Base-by-base conservation (phyloP, 2,797 vertebrate genomes). In the Peromyscus eremicus region DNA sequence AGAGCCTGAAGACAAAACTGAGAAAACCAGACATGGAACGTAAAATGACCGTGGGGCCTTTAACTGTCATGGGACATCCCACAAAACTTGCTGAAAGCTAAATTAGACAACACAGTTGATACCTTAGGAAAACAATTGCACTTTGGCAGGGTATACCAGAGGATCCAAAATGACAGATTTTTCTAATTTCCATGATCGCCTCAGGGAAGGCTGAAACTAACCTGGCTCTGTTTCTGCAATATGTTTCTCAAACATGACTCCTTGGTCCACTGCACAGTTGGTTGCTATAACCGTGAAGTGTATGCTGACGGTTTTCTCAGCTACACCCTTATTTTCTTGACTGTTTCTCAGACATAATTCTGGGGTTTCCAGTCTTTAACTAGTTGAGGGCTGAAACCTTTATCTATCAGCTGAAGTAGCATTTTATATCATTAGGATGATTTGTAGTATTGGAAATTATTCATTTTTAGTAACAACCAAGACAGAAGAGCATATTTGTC, bases 231-330 rank as follows among this genome's bases (percentile, higher is more conserved):
- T 62, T 96, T 97, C 96, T 76, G 66, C 91, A 96, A 83, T 96
- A 97, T 94, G 89, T 96, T 98, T 98, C 93, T 96, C 87, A 92
- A 97, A 94, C 55, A 79, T 76, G 94, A 94, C 96, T 97, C 94
- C 68, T 96, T 94, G 97, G 91, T 93, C 93, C 89, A 40, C 37
- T 97, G 94, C 93, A 96, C 86, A 95, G 92, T 94, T 96, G 94
- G 94, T 97, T 97, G 96, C 60, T 91, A 14, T 93, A 89, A 96
- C 88, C 90, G 81, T 29, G 75, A 94, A 97, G 91, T 93, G 96
- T 37, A 76, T 89, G 27, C 95, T 86, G 84, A 92, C 95, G 92
- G 46, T 97, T 96, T 96, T 96, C 57, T 94, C 84, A 95, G 71
- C 94, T 80, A 71, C 73, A 92, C 43, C 86, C 70, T 97, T 81